Evolutionary conservation across 2,888 invertebrate species (phyloP).

Genomic region (Sarcophaga subvicina): DNA sequence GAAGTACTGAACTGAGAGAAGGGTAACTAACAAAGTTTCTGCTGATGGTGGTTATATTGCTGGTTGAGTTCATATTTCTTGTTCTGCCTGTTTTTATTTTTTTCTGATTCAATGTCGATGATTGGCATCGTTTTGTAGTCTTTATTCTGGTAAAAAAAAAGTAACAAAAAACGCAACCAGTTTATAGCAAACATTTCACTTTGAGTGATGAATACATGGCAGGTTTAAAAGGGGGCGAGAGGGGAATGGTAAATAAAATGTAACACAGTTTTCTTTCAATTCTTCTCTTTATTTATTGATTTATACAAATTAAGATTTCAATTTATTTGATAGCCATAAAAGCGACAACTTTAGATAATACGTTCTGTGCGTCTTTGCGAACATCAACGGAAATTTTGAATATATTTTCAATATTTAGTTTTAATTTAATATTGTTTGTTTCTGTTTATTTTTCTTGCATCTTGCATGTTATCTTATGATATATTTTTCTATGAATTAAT

Average conservation of each 20-base stretch:
- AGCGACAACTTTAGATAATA: neutral
- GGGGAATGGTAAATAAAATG: neutral
- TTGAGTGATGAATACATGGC: neutral
- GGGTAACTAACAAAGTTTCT: constrained; percentile 40
- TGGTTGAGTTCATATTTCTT: neutral
- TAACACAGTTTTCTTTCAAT: neutral
- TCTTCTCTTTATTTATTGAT: constrained; percentile 11
- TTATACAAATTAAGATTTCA: constrained; percentile 28
- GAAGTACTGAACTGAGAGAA: neutral
- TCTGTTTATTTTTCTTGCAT: no score
- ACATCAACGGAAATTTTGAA: no score
- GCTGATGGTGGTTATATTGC: constrained; percentile 13
- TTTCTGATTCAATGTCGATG: constrained; percentile 24
- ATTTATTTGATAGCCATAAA: constrained; percentile 13
- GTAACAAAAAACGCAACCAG: neutral
- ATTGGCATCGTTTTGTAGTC: constrained; percentile 42
- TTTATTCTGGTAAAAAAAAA: constrained; percentile 1
- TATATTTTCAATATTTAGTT: no score
- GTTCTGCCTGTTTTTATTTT: neutral
- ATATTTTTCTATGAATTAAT: no score
- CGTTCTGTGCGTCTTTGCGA: neutral
- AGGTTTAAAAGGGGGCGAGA: neutral
- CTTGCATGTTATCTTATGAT: no score
- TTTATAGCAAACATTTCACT: neutral
- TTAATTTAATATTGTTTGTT: no score